A percentile compares a stretch with the other conserved stretches of the same genome.
phyloP scores from a whole-genome alignment of 2,888 invertebrate species.

The Macropis europaea region DNA sequence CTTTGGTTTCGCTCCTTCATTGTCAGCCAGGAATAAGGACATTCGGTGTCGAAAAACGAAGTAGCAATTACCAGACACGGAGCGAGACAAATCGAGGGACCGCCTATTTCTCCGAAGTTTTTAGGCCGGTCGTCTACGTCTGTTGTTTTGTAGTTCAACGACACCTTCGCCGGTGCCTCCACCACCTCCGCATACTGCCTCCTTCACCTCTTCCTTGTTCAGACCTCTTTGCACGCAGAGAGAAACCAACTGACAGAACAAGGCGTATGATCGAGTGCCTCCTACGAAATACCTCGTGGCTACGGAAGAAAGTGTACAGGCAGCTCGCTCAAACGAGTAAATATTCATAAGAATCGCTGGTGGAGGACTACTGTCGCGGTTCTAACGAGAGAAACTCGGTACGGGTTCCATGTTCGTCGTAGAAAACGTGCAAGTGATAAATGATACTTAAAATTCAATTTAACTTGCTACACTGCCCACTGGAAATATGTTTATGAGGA shows the following conservation, averaged over 20 bases:
- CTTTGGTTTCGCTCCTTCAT: not conserved
- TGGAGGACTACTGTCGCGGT: slow-evolving; percentile 30
- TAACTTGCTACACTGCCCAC: too few relatives aligned
- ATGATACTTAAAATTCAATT: too few relatives aligned
- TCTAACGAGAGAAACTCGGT: slow-evolving; percentile 32
- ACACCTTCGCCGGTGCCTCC: slow-evolving; percentile 54
- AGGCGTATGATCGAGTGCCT: slow-evolving; percentile 44
- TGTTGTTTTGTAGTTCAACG: slow-evolving; percentile 69
- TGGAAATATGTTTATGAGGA: too few relatives aligned
- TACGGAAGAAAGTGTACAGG: slow-evolving; percentile 61
- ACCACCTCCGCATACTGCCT: slow-evolving; percentile 31
- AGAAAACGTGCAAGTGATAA: too few relatives aligned
- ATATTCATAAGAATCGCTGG: slow-evolving; percentile 65
- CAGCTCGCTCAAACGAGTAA: slow-evolving; percentile 53
- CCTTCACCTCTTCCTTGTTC: slow-evolving; percentile 25
- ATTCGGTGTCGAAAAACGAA: slow-evolving; percentile 11
- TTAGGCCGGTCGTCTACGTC: slow-evolving; percentile 62
- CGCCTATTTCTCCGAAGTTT: slow-evolving; percentile 60
- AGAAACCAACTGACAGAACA: slow-evolving; percentile 52
- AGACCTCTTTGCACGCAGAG: slow-evolving; percentile 38
- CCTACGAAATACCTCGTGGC: slow-evolving; percentile 55
- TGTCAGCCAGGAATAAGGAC: not conserved
- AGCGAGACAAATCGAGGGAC: slow-evolving; percentile 46
- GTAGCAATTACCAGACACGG: slow-evolving; percentile 32
- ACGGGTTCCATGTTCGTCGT: slow-evolving; percentile 15